A percentile compares a stretch with the other conserved stretches of the same genome.
Conservation (phyloP, 1,140 invertebrate species). For the Neodiprion lecontei region DNA sequence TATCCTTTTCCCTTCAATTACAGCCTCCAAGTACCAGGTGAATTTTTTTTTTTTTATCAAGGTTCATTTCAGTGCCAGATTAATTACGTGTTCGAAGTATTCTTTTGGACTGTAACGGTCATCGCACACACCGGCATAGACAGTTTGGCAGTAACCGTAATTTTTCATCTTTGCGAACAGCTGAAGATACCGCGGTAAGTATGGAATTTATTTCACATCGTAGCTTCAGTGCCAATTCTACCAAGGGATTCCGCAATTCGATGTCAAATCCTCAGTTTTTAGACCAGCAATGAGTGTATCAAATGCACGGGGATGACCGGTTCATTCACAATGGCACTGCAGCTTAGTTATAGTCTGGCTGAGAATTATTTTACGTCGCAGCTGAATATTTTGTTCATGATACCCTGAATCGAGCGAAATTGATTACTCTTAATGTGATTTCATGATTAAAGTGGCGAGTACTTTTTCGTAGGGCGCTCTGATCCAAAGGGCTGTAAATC, state of each 20-base stretch:
- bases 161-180: conserved; percentile 1
- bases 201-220: neutral
- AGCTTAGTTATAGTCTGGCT: neutral
- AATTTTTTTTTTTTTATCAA: too few species aligned
- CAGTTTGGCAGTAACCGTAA: neutral
- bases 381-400: neutral
- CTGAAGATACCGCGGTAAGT: conserved; percentile 2
- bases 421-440: neutral
- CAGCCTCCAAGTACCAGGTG: neutral
- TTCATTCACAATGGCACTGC: neutral
- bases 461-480: neutral
- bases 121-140: neutral
- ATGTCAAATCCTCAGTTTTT: neutral
- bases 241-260: neutral
- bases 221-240: neutral
- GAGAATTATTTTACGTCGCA: neutral
- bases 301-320: too few species aligned
- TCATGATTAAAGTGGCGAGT: neutral
- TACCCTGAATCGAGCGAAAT: too few species aligned
- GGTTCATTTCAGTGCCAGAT: neutral
- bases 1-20: neutral
- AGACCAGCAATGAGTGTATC: neutral
- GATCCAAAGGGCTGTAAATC: neutral
- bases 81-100: neutral
- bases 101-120: neutral